A percentile compares a stretch with the other conserved stretches of the same genome.
Conservation (phyloP, 30 jellyfish, hydroid and myxozoan species). For the Haliclystus octoradiatus region DNA sequence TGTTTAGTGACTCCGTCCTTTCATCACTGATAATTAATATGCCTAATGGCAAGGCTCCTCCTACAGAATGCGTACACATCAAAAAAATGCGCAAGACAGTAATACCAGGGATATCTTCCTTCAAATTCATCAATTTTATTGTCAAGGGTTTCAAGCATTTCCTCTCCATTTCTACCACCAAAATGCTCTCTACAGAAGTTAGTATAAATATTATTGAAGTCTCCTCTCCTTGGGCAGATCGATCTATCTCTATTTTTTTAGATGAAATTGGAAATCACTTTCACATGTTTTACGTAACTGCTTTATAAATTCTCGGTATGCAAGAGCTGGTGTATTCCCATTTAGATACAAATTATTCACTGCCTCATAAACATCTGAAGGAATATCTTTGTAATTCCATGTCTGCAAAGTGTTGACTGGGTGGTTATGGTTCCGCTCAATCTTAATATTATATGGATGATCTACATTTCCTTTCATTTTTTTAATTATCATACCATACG, state of each 20-base stretch:
- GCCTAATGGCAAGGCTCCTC: slow-evolving; percentile 7
- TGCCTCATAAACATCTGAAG: too few relatives aligned
- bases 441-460: background rate
- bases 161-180: background rate
- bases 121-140: background rate
- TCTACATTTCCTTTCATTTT: background rate
- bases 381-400: slow-evolving; percentile 5
- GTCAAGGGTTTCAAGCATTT: background rate
- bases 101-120: background rate
- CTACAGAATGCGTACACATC: slow-evolving; percentile 1
- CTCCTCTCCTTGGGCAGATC: slow-evolving; percentile 1
- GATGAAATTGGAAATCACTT: too few relatives aligned
- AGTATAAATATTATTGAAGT: background rate
- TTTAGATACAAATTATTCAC: too few relatives aligned
- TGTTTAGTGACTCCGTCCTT: too few relatives aligned
- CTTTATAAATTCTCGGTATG: slow-evolving; percentile 11
- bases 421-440: slow-evolving; percentile 10
- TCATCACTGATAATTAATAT: too few relatives aligned
- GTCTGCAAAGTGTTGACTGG: slow-evolving; percentile 3
- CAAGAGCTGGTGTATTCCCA: slow-evolving; percentile 3
- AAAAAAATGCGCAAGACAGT: background rate
- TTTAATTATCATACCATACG: background rate
- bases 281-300: background rate
- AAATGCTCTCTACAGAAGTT: background rate
- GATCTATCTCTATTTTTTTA: slow-evolving; percentile 2